Conservation (phyloP, 1,140 invertebrate genomes). For the Bombus waltoni region DNA sequence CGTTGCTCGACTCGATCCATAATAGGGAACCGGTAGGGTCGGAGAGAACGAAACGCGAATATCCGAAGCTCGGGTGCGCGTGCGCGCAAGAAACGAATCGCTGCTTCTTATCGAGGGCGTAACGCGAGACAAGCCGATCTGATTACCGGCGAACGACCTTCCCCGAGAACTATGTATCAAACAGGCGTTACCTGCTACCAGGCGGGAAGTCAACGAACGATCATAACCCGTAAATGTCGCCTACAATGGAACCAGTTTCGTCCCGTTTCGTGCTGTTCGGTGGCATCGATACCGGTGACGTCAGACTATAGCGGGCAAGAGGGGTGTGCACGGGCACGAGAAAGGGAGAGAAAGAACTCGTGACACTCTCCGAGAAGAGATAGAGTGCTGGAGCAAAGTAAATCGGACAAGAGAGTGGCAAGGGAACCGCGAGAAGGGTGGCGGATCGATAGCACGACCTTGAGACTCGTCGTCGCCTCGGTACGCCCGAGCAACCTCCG, state of each 20-base stretch:
- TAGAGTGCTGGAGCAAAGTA: slow-evolving; percentile 29
- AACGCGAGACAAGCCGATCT: slow-evolving; percentile 23
- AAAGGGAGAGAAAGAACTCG: not conserved
- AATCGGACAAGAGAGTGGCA: slow-evolving; percentile 33
- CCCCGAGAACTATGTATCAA: slow-evolving; percentile 4
- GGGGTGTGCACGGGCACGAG: no score
- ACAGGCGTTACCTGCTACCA: not conserved
- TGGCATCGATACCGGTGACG: slow-evolving; percentile 26
- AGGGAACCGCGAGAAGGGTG: slow-evolving; percentile 31
- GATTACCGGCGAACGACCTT: slow-evolving; percentile 10
- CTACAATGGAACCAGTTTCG: slow-evolving; percentile 48
- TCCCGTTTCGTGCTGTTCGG: slow-evolving; percentile 23
- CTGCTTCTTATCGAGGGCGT: slow-evolving; percentile 10
- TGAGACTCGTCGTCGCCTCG: slow-evolving; percentile 67
- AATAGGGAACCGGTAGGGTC: not conserved
- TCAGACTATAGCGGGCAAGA: not conserved
- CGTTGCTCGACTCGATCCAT: not conserved
- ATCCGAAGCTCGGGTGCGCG: no score
- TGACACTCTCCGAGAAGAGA: not conserved
- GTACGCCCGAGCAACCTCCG: slow-evolving; percentile 55
- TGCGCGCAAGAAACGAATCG: slow-evolving; percentile 5
- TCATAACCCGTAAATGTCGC: slow-evolving; percentile 44
- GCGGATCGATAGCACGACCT: slow-evolving; percentile 67
- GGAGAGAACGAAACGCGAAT: not conserved
- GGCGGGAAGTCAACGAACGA: slow-evolving; percentile 43